Evolutionary conservation across 2,888 invertebrate species (phyloP), one percentile per base, ranked within the genome.

Genomic region (Phymatocera aterrima): DNA sequence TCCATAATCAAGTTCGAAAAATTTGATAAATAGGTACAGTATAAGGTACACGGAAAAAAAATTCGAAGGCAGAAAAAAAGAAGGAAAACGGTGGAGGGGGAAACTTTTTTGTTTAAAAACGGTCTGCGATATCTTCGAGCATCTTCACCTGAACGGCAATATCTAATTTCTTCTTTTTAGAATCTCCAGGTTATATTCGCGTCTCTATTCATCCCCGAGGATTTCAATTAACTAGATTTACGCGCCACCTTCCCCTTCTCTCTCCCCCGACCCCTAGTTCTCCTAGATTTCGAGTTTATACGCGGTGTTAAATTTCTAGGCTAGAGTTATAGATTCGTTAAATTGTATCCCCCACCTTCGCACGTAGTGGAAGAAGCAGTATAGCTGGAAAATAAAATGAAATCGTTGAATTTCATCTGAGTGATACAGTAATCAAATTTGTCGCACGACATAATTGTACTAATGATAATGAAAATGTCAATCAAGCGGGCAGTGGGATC

Each of bases 211-310:
- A 57, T 57, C 61, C 61, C 34, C 3, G 61, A 64, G 61, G 61
- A 64, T 64, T 64, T 64, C 61, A 64, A 64, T 64, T 64, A 64
- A 64, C 34, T 64, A 64, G 61, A 64, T 64, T 64, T 34, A 64
- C 61, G 61, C 61, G 34, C 61, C 15, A n/a, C n/a, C n/a, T n/a
- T n/a, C n/a, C n/a, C n/a, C n/a, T n/a, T n/a, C n/a, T n/a, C n/a
- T n/a, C n/a, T n/a, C n/a, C n/a, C n/a, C n/a, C n/a, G n/a, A n/a
- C 43, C 12, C 43, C 43, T 43, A 43, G 37, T 37, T 18, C 61
- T 64, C 61, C 61, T 64, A 64, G 61, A 64, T 64, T 64, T 64
- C 37, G 37, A 18, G 37, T 64, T 37, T 57, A 57, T 57, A 57
- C 21, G n/a, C n/a, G 57, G 57, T 15, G 18, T 64, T 34, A 37